These are phyloP conservation scores for Drosophila rubida DNA, from an alignment of 2,888 invertebrate species.

Conservation along the genomic window DNA sequence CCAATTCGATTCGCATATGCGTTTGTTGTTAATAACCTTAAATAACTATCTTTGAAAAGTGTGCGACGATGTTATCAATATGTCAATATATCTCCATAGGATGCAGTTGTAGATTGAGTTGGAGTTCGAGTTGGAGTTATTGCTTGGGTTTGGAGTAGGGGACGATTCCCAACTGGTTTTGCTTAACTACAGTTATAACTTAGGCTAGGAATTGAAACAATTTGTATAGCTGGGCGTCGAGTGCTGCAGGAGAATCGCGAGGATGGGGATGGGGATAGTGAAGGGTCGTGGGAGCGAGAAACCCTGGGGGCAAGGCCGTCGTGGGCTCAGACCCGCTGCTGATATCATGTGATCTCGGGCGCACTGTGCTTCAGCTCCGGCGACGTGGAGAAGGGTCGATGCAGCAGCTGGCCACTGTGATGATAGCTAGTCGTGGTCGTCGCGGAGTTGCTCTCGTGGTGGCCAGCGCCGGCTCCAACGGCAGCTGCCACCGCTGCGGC, in stretches of 20 bases:
- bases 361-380: constrained; percentile 82
- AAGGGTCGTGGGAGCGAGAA: constrained; percentile 20
- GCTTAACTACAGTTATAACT: constrained; percentile 62
- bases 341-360: constrained; percentile 84
- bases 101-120: constrained; percentile 15
- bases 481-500: constrained; percentile 65
- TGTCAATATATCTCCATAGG: constrained; percentile 33
- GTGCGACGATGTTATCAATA: constrained; percentile 61
- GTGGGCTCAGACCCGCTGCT: constrained; percentile 60
- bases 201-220: constrained; percentile 76
- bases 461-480: constrained; percentile 42
- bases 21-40: constrained; percentile 48
- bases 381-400: constrained; percentile 85
- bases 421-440: constrained; percentile 70
- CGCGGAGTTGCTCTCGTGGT: constrained; percentile 32
- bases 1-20: constrained; percentile 43
- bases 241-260: constrained; percentile 26
- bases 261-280: background rate
- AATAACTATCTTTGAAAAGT: constrained; percentile 77
- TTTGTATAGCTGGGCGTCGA: constrained; percentile 74
- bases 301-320: constrained; percentile 44
- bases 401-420: constrained; percentile 79
- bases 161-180: constrained; percentile 27
- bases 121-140: constrained; percentile 21
- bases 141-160: constrained; percentile 30